A percentile compares a stretch with the other conserved stretches of the same genome.
These are phyloP conservation scores for Andrena cerasifolii DNA, from an alignment of 1,140 invertebrate genomes.

Conservation along the genomic window DNA sequence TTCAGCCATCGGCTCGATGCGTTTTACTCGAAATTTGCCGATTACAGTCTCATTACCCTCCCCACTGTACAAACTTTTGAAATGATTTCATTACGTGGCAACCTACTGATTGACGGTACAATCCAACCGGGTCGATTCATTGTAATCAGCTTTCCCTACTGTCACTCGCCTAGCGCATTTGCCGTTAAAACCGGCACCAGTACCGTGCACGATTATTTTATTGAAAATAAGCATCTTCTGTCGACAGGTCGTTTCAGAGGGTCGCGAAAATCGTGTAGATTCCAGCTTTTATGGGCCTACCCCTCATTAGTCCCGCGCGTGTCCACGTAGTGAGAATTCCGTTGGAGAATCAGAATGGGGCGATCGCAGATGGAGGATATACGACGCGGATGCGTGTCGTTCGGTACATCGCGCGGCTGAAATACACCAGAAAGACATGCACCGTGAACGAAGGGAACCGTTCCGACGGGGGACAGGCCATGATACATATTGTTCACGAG, in stretches of 20 bases:
- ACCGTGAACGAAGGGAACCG: neutral
- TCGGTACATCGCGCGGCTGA: neutral
- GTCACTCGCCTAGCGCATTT: neutral
- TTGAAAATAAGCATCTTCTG: neutral
- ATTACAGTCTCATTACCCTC: neutral
- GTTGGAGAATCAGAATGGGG: neutral
- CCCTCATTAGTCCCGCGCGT: neutral
- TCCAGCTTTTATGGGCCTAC: neutral
- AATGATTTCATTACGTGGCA: neutral
- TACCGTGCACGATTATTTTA: neutral
- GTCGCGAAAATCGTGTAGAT: slow-evolving; percentile 10
- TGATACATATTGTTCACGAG: slow-evolving; percentile 35
- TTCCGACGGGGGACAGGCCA: neutral
- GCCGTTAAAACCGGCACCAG: neutral
- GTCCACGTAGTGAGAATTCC: neutral
- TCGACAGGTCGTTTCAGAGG: slow-evolving; percentile 3
- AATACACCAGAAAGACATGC: neutral
- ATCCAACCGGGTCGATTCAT: neutral
- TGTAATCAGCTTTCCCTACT: neutral
- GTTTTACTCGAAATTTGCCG: neutral
- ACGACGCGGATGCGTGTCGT: neutral
- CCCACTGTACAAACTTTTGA: neutral
- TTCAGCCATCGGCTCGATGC: neutral
- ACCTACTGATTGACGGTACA: neutral
- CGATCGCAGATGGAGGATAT: neutral